These are phyloP conservation scores for Cryptocheilus praepositus DNA, from an alignment of 2,888 invertebrate genomes.

Conservation along the genomic window DNA sequence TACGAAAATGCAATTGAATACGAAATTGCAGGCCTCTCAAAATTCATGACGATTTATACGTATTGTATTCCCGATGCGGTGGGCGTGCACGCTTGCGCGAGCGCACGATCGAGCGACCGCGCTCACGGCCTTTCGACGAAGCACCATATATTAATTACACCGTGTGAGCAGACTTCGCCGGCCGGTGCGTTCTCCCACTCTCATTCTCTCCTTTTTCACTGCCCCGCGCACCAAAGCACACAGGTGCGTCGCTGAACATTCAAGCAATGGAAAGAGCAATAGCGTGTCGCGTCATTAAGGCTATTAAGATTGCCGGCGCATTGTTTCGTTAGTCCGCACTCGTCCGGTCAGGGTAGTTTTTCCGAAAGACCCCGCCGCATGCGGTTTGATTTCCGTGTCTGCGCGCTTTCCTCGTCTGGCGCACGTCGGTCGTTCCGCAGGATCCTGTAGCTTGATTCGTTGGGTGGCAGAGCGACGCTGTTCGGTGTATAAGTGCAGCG, in stretches of 20 bases:
- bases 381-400: too few species aligned
- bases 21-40: constrained; percentile 66
- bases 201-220: neutral
- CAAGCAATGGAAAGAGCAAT: too few species aligned
- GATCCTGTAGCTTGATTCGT: neutral
- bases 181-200: neutral
- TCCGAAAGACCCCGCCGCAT: too few species aligned
- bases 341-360: too few species aligned
- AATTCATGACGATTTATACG: constrained; percentile 69
- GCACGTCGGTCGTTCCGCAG: neutral
- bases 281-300: too few species aligned
- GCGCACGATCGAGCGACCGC: neutral
- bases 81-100: constrained; percentile 55
- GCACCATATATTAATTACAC: constrained; percentile 61
- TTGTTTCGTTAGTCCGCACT: too few species aligned
- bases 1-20: constrained; percentile 62
- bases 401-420: too few species aligned
- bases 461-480: neutral
- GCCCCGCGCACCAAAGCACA: neutral
- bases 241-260: too few species aligned
- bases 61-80: constrained; percentile 61
- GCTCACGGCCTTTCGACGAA: constrained; percentile 42
- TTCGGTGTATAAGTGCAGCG: too few species aligned
- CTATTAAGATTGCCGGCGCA: too few species aligned
- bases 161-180: constrained; percentile 9